Percentiles rank a stretch among this genome's conserved stretches.
phyloP scores from a whole-genome alignment of 2,888 invertebrate species.

The Agriotes lineatus region DNA sequence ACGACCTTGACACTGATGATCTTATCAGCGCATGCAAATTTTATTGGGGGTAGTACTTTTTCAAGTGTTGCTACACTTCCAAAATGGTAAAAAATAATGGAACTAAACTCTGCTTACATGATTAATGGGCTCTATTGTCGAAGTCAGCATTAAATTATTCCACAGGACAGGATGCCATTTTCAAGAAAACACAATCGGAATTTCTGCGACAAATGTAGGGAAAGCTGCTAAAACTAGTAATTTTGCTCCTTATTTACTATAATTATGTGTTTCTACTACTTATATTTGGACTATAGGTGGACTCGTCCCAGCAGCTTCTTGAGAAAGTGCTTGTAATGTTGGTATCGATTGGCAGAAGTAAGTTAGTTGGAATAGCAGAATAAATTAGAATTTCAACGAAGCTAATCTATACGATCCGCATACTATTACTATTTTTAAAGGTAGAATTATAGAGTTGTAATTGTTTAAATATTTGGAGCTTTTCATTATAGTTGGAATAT shows the following conservation, averaged over 20 bases:
- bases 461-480: too few relatives aligned
- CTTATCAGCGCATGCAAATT: constrained; percentile 26
- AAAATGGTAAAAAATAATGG: background rate
- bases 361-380: background rate
- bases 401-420: background rate
- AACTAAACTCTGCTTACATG: background rate
- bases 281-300: too few relatives aligned
- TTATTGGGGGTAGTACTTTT: background rate
- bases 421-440: too few relatives aligned
- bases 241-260: too few relatives aligned
- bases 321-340: too few relatives aligned
- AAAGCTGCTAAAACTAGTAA: too few relatives aligned
- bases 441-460: too few relatives aligned
- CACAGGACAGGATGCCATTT: background rate
- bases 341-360: background rate
- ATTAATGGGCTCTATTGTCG: background rate
- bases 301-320: too few relatives aligned
- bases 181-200: too few relatives aligned
- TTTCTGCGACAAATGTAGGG: too few relatives aligned
- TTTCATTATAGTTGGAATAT: too few relatives aligned
- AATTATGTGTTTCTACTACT: too few relatives aligned
- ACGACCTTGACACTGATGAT: constrained; percentile 33
- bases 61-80: background rate
- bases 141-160: background rate
- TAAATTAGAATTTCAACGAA: constrained; percentile 6